These are phyloP conservation scores for Anarsia innoxiella DNA, from an alignment of 2,888 invertebrate species.

Conservation along the genomic window DNA sequence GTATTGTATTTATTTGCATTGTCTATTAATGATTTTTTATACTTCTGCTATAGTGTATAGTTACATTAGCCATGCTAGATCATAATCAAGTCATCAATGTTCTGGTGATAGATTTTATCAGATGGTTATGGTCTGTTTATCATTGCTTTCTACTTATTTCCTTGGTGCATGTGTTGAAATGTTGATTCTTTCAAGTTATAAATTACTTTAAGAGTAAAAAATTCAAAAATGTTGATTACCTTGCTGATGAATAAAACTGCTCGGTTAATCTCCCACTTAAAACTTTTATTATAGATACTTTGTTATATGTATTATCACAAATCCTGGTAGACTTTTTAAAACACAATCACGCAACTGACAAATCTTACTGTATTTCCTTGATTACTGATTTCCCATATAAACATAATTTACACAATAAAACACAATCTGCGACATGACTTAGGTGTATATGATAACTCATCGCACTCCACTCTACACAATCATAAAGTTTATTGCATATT, in stretches of 20 bases:
- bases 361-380: constrained; percentile 68
- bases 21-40: too few relatives aligned
- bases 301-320: constrained; percentile 84
- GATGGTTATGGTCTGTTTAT: constrained; percentile 16
- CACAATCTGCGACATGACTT: constrained; percentile 69
- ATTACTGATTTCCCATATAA: constrained; percentile 72
- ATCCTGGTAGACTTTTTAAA: constrained; percentile 83
- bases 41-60: too few relatives aligned
- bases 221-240: constrained; percentile 39
- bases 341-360: constrained; percentile 79
- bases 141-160: constrained; percentile 13
- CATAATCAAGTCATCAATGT: not conserved
- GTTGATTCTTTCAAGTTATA: too few relatives aligned
- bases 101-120: constrained; percentile 3
- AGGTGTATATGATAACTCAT: constrained; percentile 64
- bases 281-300: constrained; percentile 77
- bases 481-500: constrained; percentile 70
- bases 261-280: constrained; percentile 74
- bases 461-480: constrained; percentile 68
- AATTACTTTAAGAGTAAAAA: not conserved
- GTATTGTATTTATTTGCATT: too few relatives aligned
- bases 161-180: not conserved
- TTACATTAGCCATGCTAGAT: too few relatives aligned
- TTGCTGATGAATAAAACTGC: constrained; percentile 71
- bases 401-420: constrained; percentile 75